Evolutionary conservation across 2,888 invertebrate species (phyloP).

Genomic region (Caenorhabditis drosophilae): DNA sequence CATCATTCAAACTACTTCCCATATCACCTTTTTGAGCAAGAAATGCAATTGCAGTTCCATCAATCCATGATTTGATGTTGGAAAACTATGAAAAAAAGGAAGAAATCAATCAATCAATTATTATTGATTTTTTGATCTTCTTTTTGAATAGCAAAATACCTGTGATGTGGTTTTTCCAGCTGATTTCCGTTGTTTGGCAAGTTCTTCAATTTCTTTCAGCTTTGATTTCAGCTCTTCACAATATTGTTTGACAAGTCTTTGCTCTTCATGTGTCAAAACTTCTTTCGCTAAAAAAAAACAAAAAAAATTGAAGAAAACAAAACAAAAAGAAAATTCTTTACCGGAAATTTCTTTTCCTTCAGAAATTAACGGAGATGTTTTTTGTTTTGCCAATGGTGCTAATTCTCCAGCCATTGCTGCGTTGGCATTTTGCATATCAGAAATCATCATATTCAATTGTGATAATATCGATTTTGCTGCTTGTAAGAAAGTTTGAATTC

Average conservation of each 20-base stretch:
- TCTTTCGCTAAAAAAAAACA: conserved; percentile 39
- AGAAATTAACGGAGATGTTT: conserved; percentile 52
- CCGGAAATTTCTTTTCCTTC: conserved; percentile 59
- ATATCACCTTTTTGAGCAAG: conserved; percentile 56
- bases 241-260: conserved; percentile 42
- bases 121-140: too few species aligned
- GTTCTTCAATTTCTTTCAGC: conserved; percentile 50
- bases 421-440: conserved; percentile 60
- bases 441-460: conserved; percentile 62
- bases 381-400: conserved; percentile 63
- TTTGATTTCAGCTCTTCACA: conserved; percentile 47
- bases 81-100: too few species aligned
- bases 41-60: conserved; percentile 55
- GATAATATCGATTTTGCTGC: conserved; percentile 55
- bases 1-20: conserved; percentile 46
- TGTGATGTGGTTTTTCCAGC: conserved; percentile 38
- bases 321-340: conserved; percentile 5
- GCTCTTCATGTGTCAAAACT: conserved; percentile 49
- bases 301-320: too few species aligned
- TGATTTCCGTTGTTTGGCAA: conserved; percentile 54
- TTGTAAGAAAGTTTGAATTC: conserved; percentile 53
- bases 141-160: too few species aligned
- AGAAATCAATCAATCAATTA: too few species aligned
- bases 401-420: conserved; percentile 65
- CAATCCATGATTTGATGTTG: conserved; percentile 49